phyloP scores from a whole-genome alignment of 1,140 invertebrate genomes.

The Hylyphantes graminicola region DNA sequence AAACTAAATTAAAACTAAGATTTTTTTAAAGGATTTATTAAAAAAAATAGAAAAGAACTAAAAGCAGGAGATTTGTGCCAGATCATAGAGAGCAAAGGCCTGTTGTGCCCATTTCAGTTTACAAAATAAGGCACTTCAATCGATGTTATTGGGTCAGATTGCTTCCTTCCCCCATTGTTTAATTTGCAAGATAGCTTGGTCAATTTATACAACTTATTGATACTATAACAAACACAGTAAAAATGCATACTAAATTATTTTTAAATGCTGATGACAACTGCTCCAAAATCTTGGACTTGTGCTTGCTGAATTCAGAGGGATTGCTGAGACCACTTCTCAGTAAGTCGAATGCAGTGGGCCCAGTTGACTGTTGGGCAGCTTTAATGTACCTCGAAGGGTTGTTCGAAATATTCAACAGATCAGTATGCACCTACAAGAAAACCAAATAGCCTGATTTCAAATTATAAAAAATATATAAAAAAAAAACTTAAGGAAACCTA shows the following conservation, averaged over 20 bases:
- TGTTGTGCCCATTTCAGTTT: neutral
- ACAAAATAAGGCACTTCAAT: neutral
- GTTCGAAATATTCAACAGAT: conserved; percentile 40
- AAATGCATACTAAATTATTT: conserved; percentile 34
- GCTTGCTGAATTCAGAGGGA: conserved; percentile 17
- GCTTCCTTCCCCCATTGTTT: neutral
- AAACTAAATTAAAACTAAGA: too few relatives aligned
- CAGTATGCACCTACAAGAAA: conserved; percentile 34
- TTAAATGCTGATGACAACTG: conserved; percentile 25
- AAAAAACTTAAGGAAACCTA: too few relatives aligned
- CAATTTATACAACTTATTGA: neutral
- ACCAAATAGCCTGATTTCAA: neutral
- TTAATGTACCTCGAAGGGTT: conserved; percentile 47
- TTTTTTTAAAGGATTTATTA: too few relatives aligned
- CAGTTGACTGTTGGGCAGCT: conserved; percentile 19
- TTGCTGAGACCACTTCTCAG: neutral
- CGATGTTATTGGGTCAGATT: neutral
- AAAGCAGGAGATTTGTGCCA: too few relatives aligned
- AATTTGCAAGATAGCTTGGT: neutral
- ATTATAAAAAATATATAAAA: too few relatives aligned
- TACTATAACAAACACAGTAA: neutral
- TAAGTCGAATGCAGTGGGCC: conserved; percentile 29
- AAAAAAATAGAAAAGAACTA: too few relatives aligned
- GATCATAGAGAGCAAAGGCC: too few relatives aligned
- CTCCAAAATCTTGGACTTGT: conserved; percentile 22